A percentile compares a stretch with the other conserved stretches of the same genome.
phyloP scores from a whole-genome alignment of 2,113 vertebrate genomes.

The Rhineura floridana region DNA sequence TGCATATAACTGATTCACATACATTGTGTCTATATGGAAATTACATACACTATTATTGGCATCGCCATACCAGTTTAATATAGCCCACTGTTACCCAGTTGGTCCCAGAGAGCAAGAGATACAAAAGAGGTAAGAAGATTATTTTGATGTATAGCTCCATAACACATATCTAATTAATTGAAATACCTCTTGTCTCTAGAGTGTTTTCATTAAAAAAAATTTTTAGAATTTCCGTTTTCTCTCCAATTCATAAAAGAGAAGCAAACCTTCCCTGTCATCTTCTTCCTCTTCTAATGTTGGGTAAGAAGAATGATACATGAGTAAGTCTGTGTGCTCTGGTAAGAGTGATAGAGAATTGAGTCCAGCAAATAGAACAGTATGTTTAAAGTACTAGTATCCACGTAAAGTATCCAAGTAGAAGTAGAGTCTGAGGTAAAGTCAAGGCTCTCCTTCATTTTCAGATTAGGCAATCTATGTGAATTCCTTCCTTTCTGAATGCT shows the following conservation, averaged over 20 bases:
- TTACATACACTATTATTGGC: slow-evolving; percentile 34
- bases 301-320: slow-evolving; percentile 12
- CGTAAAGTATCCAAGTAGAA: slow-evolving; percentile 1
- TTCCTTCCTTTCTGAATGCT: not conserved
- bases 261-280: not conserved
- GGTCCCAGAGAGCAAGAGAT: not conserved
- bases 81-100: not conserved
- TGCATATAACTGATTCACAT: not conserved
- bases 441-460: slow-evolving; percentile 4
- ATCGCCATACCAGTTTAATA: slow-evolving; percentile 32
- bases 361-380: slow-evolving; percentile 48
- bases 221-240: not conserved
- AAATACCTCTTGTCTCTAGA: not conserved
- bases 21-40: not conserved
- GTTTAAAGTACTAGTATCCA: too few relatives aligned
- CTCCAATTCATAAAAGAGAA: not conserved
- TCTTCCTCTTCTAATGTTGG: not conserved
- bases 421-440: not conserved
- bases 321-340: slow-evolving; percentile 18
- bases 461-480: not conserved
- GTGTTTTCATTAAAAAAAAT: not conserved
- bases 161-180: not conserved
- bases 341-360: slow-evolving; percentile 37
- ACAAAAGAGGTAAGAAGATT: not conserved
- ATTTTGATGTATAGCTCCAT: not conserved